Conservation (phyloP, 1,140 invertebrate species). For the Lucilia sericata region DNA sequence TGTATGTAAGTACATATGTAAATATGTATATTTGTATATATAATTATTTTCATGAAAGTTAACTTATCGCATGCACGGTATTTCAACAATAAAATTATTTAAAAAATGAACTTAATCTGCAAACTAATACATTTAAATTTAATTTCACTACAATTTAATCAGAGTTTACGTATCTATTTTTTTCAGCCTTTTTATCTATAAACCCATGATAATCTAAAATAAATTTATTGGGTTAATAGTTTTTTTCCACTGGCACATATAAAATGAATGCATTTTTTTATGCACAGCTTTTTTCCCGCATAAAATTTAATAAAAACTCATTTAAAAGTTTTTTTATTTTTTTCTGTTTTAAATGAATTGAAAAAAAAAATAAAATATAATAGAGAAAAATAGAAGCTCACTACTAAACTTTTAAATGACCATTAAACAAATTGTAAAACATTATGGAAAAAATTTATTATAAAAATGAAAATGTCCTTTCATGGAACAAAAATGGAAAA, state of each 20-base stretch:
- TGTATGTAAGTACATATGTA: too few species aligned
- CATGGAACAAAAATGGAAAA: not conserved
- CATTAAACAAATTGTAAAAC: conserved; percentile 24
- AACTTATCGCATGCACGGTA: not conserved
- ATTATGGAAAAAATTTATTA: not conserved
- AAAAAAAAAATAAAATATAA: not conserved
- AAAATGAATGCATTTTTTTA: not conserved
- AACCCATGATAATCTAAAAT: conserved; percentile 11
- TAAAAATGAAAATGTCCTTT: conserved; percentile 18
- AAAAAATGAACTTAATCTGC: not conserved
- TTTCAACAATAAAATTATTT: not conserved
- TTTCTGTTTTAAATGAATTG: not conserved
- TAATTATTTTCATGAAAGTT: not conserved
- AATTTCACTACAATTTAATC: conserved; percentile 12
- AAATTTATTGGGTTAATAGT: conserved; percentile 12
- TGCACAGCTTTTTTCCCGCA: not conserved
- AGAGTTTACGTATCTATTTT: not conserved
- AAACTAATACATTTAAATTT: conserved; percentile 13
- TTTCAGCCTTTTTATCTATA: not conserved
- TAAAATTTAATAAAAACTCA: not conserved
- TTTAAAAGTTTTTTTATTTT: not conserved
- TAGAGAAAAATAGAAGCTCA: not conserved
- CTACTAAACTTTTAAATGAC: not conserved
- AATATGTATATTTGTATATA: too few species aligned
- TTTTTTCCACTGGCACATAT: not conserved